A percentile compares a stretch with the other conserved stretches of the same genome.
Evolutionary conservation across 2,888 invertebrate species (phyloP).

Genomic region (Andrena chrysosceles): DNA sequence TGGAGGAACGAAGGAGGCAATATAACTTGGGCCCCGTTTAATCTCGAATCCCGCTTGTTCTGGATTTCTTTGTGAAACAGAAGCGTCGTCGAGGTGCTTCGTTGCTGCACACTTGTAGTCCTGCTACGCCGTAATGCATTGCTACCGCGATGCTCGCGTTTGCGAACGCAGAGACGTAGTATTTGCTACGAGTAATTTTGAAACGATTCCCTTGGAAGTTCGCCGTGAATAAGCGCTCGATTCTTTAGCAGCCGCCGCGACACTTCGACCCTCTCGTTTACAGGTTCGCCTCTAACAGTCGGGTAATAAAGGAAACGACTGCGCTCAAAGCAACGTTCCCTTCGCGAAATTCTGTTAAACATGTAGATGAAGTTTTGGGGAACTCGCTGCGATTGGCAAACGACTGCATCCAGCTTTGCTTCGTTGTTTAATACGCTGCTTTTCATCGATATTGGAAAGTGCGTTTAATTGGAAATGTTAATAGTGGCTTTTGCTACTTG

Average conservation of each 20-base stretch:
- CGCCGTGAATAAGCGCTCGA: conserved; percentile 19
- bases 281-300: background rate
- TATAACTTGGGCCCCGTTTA: conserved; percentile 6
- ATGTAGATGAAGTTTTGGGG: conserved; percentile 2
- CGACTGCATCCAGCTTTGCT: background rate
- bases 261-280: conserved; percentile 23
- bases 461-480: background rate
- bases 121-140: background rate
- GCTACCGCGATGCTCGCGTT: background rate
- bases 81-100: background rate
- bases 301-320: conserved; percentile 36
- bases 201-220: conserved; percentile 16
- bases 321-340: background rate
- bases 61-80: conserved; percentile 2
- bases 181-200: conserved; percentile 14
- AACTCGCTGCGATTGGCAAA: background rate
- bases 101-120: background rate
- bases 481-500: background rate
- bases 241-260: conserved; percentile 13
- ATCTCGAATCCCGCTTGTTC: conserved; percentile 16
- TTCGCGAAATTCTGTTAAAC: conserved; percentile 28
- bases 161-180: background rate
- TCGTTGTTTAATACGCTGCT: too few species aligned
- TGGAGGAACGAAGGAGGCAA: conserved; percentile 13
- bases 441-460: too few species aligned